Evolutionary conservation across 2,888 invertebrate species (phyloP).

Genomic region (Acleris laterana): DNA sequence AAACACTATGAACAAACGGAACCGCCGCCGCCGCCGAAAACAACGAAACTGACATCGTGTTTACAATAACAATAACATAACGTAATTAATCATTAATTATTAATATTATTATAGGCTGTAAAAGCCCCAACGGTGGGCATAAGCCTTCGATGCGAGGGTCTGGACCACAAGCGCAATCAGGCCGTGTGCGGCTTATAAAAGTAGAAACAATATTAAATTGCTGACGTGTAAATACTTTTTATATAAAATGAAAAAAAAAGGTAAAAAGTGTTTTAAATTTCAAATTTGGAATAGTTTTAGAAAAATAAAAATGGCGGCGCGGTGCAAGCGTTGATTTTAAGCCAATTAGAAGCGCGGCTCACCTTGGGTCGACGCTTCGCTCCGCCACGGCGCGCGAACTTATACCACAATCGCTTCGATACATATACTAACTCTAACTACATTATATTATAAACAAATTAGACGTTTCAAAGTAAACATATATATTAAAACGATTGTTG

Average conservation of each 20-base stretch:
- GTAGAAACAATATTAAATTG: too few species aligned
- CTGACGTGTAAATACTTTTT: too few species aligned
- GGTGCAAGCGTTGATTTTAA: conserved; percentile 31
- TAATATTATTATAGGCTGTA: not conserved
- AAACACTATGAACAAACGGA: conserved; percentile 28
- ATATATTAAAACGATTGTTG: conserved; percentile 22
- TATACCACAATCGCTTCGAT: conserved; percentile 19
- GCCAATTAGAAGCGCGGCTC: conserved; percentile 39
- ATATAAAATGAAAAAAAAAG: not conserved
- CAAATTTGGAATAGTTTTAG: conserved; percentile 15
- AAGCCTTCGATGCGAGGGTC: too few species aligned
- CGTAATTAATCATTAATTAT: too few species aligned
- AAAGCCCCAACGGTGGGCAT: too few species aligned
- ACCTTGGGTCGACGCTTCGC: conserved; percentile 31
- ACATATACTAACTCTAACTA: too few species aligned
- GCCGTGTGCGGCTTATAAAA: too few species aligned
- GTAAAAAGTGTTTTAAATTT: not conserved
- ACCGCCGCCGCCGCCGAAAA: conserved; percentile 23
- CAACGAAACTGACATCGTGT: conserved; percentile 1
- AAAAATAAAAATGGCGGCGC: conserved; percentile 32
- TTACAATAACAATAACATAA: not conserved
- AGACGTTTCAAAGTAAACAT: not conserved
- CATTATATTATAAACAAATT: not conserved
- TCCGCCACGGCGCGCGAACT: conserved; percentile 5
- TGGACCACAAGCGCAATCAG: too few species aligned